phyloP scores from a whole-genome alignment of 2,888 invertebrate species.

The Baronia brevicornis region DNA sequence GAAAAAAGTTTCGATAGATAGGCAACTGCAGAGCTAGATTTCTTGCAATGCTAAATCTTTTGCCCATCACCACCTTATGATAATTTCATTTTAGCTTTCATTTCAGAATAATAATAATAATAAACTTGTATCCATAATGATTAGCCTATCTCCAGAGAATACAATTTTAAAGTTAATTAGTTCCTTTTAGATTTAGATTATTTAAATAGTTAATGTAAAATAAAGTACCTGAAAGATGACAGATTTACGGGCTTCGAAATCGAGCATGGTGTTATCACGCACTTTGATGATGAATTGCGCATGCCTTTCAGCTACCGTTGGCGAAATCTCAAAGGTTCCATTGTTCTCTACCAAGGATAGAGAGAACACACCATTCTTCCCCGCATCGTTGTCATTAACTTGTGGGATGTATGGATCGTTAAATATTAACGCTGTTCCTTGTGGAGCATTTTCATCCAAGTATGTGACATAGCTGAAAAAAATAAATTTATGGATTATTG shows the following conservation, averaged over 20 bases:
- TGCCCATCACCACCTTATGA: too few relatives aligned
- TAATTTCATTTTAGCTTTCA: too few relatives aligned
- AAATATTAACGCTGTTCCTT: constrained; percentile 85
- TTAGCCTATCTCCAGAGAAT: too few relatives aligned
- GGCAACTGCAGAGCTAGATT: too few relatives aligned
- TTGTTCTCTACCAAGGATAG: constrained; percentile 86
- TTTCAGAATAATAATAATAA: too few relatives aligned
- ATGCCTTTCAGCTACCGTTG: constrained; percentile 86
- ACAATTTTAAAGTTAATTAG: too few relatives aligned
- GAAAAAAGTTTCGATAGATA: too few relatives aligned
- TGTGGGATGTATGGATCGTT: constrained; percentile 81
- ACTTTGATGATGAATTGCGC: constrained; percentile 89
- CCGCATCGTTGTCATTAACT: constrained; percentile 85
- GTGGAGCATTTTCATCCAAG: constrained; percentile 87
- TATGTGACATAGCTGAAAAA: constrained; percentile 81
- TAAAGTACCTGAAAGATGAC: constrained; percentile 83
- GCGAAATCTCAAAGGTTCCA: constrained; percentile 91
- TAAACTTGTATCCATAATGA: too few relatives aligned
- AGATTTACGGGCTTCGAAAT: constrained; percentile 87
- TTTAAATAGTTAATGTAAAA: too few relatives aligned
- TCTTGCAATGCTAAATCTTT: too few relatives aligned
- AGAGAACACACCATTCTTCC: constrained; percentile 89
- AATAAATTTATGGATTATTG: constrained; percentile 9
- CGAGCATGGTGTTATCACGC: constrained; percentile 86
- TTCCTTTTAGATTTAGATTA: too few relatives aligned